These are phyloP conservation scores for Calypte anna DNA, from an alignment of 2,113 vertebrate species.

Conservation along the genomic window DNA sequence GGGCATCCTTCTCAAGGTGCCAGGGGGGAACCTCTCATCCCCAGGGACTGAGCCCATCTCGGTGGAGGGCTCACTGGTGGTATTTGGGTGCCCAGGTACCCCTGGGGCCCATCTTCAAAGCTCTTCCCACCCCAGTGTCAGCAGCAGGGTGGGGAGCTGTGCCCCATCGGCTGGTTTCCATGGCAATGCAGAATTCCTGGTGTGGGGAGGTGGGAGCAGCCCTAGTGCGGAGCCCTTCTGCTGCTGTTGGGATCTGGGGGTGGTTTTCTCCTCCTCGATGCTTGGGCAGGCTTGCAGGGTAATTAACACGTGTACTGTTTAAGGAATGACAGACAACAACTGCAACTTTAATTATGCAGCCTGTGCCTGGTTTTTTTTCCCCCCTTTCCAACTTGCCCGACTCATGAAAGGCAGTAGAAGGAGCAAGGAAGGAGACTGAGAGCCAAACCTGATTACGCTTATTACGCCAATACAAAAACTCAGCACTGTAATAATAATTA, in stretches of 20 bases:
- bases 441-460: slow-evolving; percentile 67
- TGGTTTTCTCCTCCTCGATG: neutral
- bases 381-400: neutral
- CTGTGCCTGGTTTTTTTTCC: neutral
- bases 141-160: neutral
- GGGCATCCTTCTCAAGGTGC: too few relatives aligned
- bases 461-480: slow-evolving; percentile 71
- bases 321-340: slow-evolving; percentile 37
- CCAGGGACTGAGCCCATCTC: rapidly evolving
- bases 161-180: slow-evolving; percentile 17
- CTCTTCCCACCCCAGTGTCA: too few relatives aligned
- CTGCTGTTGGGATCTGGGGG: too few relatives aligned
- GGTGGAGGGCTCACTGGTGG: rapidly evolving
- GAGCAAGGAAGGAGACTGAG: slow-evolving; percentile 6
- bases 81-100: neutral
- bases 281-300: neutral
- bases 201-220: neutral
- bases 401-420: neutral
- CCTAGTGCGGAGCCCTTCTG: neutral
- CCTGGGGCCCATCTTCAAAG: too few relatives aligned
- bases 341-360: slow-evolving; percentile 58
- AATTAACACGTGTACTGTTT: slow-evolving; percentile 63
- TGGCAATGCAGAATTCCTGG: neutral
- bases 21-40: neutral
- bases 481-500: slow-evolving; percentile 68